These are phyloP conservation scores for Eupithecia vulgata DNA, from an alignment of 2,888 invertebrate genomes.

Conservation along the genomic window DNA sequence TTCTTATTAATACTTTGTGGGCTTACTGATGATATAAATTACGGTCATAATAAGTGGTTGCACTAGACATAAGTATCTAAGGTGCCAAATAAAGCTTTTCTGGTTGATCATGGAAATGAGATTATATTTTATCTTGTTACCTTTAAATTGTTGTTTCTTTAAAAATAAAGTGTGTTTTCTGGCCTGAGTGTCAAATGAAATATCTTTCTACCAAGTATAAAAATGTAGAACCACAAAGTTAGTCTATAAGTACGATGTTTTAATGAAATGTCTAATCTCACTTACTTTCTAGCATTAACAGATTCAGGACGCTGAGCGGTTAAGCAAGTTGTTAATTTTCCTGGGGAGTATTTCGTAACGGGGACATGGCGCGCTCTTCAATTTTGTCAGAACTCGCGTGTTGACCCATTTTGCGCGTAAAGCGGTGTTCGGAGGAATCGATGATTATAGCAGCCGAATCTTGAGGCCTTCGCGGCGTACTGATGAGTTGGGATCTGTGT, in stretches of 20 bases:
- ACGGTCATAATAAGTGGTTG: background rate
- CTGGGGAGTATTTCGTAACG: conserved; percentile 75
- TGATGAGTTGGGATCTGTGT: conserved; percentile 82
- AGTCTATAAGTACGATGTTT: background rate
- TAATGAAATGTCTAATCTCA: background rate
- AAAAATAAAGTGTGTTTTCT: background rate
- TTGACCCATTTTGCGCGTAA: conserved; percentile 80
- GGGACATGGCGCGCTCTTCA: conserved; percentile 73
- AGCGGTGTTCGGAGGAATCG: conserved; percentile 75
- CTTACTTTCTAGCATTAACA: conserved; percentile 50
- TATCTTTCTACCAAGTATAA: background rate
- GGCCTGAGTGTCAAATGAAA: background rate
- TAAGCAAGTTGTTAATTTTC: conserved; percentile 70
- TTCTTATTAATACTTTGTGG: conserved; percentile 47
- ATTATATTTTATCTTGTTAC: background rate
- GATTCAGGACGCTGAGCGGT: conserved; percentile 61
- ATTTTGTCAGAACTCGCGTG: conserved; percentile 62
- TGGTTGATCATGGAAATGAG: background rate
- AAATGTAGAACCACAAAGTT: background rate
- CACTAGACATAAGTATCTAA: background rate
- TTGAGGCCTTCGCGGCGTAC: conserved; percentile 74
- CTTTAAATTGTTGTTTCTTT: background rate
- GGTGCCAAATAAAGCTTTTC: conserved; percentile 1
- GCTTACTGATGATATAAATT: conserved; percentile 47
- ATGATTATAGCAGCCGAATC: conserved; percentile 78